Evolutionary conservation across 1,140 invertebrate genomes (phyloP).

Genomic region (Sycophaga agraensis): DNA sequence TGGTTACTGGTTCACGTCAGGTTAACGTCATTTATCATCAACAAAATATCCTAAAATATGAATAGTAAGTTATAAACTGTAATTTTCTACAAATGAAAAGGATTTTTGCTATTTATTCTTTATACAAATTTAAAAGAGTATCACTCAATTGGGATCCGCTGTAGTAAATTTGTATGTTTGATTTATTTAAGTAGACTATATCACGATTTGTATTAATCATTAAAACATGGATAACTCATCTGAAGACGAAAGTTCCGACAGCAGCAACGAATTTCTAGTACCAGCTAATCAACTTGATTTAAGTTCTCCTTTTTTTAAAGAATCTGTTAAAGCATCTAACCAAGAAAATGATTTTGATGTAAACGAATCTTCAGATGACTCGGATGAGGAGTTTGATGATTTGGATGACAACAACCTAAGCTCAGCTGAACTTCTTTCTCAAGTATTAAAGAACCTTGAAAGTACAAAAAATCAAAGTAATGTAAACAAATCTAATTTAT

Average conservation of each 20-base stretch:
- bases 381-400: slow-evolving; percentile 60
- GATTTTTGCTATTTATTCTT: too few relatives aligned
- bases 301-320: slow-evolving; percentile 48
- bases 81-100: too few relatives aligned
- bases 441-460: slow-evolving; percentile 49
- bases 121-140: too few relatives aligned
- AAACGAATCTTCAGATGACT: slow-evolving; percentile 35
- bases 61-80: too few relatives aligned
- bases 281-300: slow-evolving; percentile 52
- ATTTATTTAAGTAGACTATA: too few relatives aligned
- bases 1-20: too few relatives aligned
- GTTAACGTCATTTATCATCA: too few relatives aligned
- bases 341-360: not conserved
- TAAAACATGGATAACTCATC: slow-evolving; percentile 41
- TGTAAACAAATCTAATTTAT: slow-evolving; percentile 8
- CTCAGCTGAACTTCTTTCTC: slow-evolving; percentile 37
- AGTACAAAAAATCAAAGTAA: slow-evolving; percentile 36
- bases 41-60: too few relatives aligned
- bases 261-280: slow-evolving; percentile 55
- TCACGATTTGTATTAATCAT: not conserved
- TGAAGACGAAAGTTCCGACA: slow-evolving; percentile 52
- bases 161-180: not conserved
- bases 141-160: too few relatives aligned
- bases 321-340: slow-evolving; percentile 18
- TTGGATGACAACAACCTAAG: slow-evolving; percentile 42